Evolutionary conservation across 2,888 invertebrate genomes (phyloP), one percentile per base, ranked within the genome.

Genomic region (Parochlus steinenii): DNA sequence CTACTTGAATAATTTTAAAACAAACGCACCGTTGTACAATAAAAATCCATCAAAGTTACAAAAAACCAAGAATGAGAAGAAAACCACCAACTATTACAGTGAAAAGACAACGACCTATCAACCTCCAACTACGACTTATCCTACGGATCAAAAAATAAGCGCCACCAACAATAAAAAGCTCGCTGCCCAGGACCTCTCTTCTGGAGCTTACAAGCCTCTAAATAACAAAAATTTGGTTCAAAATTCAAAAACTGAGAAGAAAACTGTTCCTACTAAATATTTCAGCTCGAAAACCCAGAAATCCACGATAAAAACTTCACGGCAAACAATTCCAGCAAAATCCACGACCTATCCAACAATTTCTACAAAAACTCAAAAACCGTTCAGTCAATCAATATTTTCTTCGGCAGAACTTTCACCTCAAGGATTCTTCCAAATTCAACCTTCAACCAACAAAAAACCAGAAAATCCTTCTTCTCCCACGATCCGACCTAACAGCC

Each of bases 41-140:
- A 30, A 30, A 14, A 7, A 30, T 14, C 36, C 36, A 17, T 22
- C 30, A 6, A 17, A 36, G 14, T 36, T 36, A 30, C 16, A 22
- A 23, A 12, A 24, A 23, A 7, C 17, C 36, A 7, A 18, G 29
- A 4, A 36, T 36, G 17, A 15, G 22, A 8, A 34, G 22, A 22
- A 34, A 34, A n/a, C 2, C 28, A 8, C 22, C 29, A 8, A 18
- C 16, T 15, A 14, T 29, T 5, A 8, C 6, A 11, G 10, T 5
- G 14, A 10, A 31, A 10, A 15, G 16, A 31, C 31, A 22, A n/a
- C 31, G 19, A 17, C 16, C 5, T n/a, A 6, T 22, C 22, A 10
- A 22, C 16, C 5, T 8, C n/a, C 16, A 30, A 30, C 10, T n/a
- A n/a, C n/a, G n/a, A n/a, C n/a, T n/a, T n/a, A n/a, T n/a, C n/a